A percentile compares a stretch with the other conserved stretches of the same genome.
These are phyloP conservation scores for Rhinatrema bivittatum DNA, from an alignment of 2,797 vertebrate genomes.

Conservation along the genomic window DNA sequence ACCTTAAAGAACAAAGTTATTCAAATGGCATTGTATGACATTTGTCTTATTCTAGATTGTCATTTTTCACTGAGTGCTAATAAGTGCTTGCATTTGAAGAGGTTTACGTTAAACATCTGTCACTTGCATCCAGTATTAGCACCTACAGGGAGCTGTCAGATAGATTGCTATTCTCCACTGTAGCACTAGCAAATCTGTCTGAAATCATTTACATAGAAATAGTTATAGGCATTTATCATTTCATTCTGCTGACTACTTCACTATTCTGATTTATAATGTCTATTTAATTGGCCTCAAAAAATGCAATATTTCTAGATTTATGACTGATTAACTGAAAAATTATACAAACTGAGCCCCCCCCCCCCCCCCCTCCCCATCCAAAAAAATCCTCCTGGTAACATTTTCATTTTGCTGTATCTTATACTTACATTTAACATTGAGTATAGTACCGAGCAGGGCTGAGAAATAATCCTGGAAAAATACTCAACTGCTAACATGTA, in stretches of 20 bases:
- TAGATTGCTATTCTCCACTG: slow-evolving; percentile 54
- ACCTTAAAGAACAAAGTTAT: too few relatives aligned
- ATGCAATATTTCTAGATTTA: slow-evolving; percentile 73
- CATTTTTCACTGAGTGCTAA: slow-evolving; percentile 30
- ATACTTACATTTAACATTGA: slow-evolving; percentile 37
- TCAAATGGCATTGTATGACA: slow-evolving; percentile 33
- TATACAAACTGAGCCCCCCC: too few relatives aligned
- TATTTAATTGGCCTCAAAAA: slow-evolving; percentile 73
- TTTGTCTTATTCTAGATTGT: slow-evolving; percentile 44
- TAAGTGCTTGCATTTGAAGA: slow-evolving; percentile 49
- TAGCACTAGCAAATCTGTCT: slow-evolving; percentile 56
- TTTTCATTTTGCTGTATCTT: too few relatives aligned
- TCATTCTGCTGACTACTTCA: slow-evolving; percentile 58
- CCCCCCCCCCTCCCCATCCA: too few relatives aligned
- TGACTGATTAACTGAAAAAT: slow-evolving; percentile 67
- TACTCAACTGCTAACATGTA: too few relatives aligned
- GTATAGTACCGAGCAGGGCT: too few relatives aligned
- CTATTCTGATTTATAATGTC: slow-evolving; percentile 62
- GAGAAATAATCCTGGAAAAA: too few relatives aligned
- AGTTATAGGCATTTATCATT: slow-evolving; percentile 64
- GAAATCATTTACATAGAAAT: slow-evolving; percentile 63
- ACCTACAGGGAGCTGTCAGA: slow-evolving; percentile 60
- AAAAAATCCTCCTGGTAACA: too few relatives aligned
- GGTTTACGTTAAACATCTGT: slow-evolving; percentile 56
- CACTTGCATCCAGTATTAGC: slow-evolving; percentile 43